These are phyloP conservation scores for Mesembrinibis cayennensis DNA, from an alignment of 2,113 vertebrate species.

Conservation along the genomic window DNA sequence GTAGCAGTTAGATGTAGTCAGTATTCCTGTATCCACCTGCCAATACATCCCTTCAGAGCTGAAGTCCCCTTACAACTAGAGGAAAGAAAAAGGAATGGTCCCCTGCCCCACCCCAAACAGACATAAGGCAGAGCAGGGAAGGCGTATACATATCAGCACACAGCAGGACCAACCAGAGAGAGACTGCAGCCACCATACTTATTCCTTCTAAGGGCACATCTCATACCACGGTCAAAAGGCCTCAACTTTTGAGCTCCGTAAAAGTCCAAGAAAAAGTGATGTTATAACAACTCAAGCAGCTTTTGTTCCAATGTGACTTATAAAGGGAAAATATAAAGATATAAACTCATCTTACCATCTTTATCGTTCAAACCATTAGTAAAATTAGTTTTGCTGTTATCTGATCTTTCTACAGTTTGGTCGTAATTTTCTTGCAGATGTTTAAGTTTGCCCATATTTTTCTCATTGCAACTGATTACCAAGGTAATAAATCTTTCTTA, in stretches of 20 bases:
- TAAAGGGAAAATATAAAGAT: background rate
- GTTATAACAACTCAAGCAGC: background rate
- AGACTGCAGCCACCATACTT: background rate
- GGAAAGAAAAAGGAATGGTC: background rate
- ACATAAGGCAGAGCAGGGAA: background rate
- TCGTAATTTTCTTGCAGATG: background rate
- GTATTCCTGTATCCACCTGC: accelerated
- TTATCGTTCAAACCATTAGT: background rate
- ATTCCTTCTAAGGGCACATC: background rate
- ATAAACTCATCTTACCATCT: background rate
- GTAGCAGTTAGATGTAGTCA: too few species aligned
- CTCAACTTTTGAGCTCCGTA: background rate
- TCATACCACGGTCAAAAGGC: background rate
- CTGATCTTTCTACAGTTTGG: background rate
- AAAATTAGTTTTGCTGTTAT: background rate
- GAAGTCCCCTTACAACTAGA: background rate
- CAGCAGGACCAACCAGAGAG: background rate
- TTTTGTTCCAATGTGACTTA: background rate
- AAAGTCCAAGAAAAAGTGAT: background rate
- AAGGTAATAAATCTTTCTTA: background rate
- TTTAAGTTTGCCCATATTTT: background rate
- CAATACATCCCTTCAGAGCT: background rate
- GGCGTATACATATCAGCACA: accelerated
- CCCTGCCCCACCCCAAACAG: background rate
- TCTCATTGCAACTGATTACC: background rate